A percentile compares a stretch with the other conserved stretches of the same genome.
Evolutionary conservation across 1,140 invertebrate species (phyloP).

Genomic region (Sarcophaga peregrina): DNA sequence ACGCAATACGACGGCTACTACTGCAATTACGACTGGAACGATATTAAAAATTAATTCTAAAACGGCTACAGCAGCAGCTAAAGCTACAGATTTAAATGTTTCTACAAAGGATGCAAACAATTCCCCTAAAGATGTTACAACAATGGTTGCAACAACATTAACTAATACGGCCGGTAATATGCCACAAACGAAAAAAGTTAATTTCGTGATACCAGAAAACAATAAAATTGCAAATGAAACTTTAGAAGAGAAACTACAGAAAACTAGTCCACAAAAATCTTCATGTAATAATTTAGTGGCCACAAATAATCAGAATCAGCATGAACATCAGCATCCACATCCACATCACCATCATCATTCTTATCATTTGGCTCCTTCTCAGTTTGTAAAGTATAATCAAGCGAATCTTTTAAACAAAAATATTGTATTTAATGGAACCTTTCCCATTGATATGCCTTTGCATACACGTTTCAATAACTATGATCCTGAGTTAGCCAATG

Average conservation of each 20-base stretch:
- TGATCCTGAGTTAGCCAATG: conserved; percentile 52
- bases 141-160: neutral
- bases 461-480: conserved; percentile 53
- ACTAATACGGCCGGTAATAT: neutral
- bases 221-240: neutral
- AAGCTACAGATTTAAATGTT: neutral
- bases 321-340: neutral
- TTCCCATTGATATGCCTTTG: conserved; percentile 78
- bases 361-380: neutral
- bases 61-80: neutral
- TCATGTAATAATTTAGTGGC: neutral
- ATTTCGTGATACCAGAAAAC: conserved; percentile 1
- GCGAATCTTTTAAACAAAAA: conserved; percentile 44
- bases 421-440: conserved; percentile 82
- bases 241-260: neutral
- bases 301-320: neutral
- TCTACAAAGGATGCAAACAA: neutral
- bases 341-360: neutral
- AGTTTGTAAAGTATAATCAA: neutral
- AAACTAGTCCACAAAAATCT: neutral
- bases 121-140: neutral
- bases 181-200: conserved; percentile 1
- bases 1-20: neutral
- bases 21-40: neutral
- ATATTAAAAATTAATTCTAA: neutral